Conservation (phyloP, 2,888 invertebrate species). For the Caenorhabditis sp. region DNA sequence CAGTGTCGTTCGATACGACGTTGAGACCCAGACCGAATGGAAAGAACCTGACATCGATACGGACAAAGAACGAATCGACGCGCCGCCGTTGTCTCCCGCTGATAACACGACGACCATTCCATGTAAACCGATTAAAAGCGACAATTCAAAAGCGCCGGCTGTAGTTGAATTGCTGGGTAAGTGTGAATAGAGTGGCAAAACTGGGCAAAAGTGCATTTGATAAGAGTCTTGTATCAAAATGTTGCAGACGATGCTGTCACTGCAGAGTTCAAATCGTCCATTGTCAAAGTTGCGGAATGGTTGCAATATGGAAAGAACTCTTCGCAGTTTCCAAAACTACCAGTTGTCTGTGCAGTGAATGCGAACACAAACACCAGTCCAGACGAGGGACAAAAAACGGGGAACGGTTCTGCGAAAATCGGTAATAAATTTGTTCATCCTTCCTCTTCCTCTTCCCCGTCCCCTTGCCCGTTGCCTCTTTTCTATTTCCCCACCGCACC, state of each 20-base stretch:
- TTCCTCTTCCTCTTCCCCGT: constrained; percentile 5
- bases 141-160: constrained; percentile 11
- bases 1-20: constrained; percentile 43
- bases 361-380: neutral
- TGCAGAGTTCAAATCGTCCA: constrained; percentile 3
- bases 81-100: constrained; percentile 11
- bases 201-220: constrained; percentile 5
- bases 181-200: constrained; percentile 18
- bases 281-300: constrained; percentile 32
- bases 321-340: neutral
- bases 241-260: constrained; percentile 26
- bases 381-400: constrained; percentile 1
- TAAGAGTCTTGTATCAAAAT: constrained; percentile 8
- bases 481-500: too few relatives aligned
- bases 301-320: neutral
- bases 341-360: neutral
- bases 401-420: constrained; percentile 16
- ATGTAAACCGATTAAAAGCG: constrained; percentile 23
- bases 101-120: constrained; percentile 16
- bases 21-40: constrained; percentile 47
- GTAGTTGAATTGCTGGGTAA: constrained; percentile 17
- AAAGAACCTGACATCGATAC: constrained; percentile 5
- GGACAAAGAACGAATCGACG: constrained; percentile 22
- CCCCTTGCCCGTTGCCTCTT: neutral
- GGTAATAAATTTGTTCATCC: constrained; percentile 43